These are phyloP conservation scores for Caenorhabditis auriculariae DNA, from an alignment of 2,888 invertebrate species.

Conservation along the genomic window DNA sequence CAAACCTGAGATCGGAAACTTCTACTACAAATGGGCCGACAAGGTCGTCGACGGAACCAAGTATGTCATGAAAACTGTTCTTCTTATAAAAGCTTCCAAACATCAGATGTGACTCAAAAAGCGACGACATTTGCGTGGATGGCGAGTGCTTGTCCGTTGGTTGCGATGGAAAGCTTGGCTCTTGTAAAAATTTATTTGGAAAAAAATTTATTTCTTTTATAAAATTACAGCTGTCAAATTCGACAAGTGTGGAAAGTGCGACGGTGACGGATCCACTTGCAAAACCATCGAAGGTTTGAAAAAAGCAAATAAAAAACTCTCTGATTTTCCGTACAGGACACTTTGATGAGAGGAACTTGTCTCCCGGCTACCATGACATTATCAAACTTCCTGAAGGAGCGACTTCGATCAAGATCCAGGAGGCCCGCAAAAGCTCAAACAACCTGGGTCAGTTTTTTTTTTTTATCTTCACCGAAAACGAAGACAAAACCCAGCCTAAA, in stretches of 20 bases:
- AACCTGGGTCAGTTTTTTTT: constrained; percentile 80
- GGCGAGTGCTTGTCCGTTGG: constrained; percentile 91
- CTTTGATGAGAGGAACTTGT: constrained; percentile 68
- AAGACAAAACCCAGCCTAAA: too few species aligned
- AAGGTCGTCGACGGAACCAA: constrained; percentile 76
- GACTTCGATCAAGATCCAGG: constrained; percentile 82
- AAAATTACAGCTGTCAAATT: constrained; percentile 71
- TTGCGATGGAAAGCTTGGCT: constrained; percentile 91
- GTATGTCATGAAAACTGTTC: not conserved
- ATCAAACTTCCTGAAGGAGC: constrained; percentile 87
- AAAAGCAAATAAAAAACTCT: too few species aligned
- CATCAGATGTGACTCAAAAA: constrained; percentile 77
- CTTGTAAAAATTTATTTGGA: constrained; percentile 64
- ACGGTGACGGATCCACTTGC: constrained; percentile 82
- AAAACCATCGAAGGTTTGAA: constrained; percentile 77
- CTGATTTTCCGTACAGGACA: too few species aligned
- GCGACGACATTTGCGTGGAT: constrained; percentile 88
- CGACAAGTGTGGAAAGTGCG: constrained; percentile 87
- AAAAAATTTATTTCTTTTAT: constrained; percentile 1
- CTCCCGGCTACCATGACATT: constrained; percentile 85
- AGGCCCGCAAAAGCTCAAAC: constrained; percentile 81
- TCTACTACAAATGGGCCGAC: constrained; percentile 83
- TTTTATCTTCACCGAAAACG: too few species aligned
- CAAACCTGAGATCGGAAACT: constrained; percentile 85
- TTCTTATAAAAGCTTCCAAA: not conserved